These are phyloP conservation scores for Chironomus riparius DNA, from an alignment of 2,888 invertebrate species.

Conservation along the genomic window DNA sequence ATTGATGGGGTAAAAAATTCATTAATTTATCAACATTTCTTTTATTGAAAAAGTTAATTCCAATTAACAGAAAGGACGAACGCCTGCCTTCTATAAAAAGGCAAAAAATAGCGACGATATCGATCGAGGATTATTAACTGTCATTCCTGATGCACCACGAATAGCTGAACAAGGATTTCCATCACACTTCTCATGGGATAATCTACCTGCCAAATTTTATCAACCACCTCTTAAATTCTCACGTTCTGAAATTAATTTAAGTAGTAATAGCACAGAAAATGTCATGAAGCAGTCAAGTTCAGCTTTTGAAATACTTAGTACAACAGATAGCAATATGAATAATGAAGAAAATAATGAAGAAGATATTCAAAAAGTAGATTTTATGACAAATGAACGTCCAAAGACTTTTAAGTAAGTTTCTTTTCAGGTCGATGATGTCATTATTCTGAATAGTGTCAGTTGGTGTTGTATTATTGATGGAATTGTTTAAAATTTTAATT, in stretches of 20 bases:
- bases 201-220: constrained; percentile 42
- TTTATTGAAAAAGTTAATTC: constrained; percentile 26
- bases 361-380: constrained; percentile 43
- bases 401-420: constrained; percentile 6
- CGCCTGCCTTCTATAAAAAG: constrained; percentile 68
- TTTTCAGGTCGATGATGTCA: no score
- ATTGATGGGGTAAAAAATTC: constrained; percentile 61
- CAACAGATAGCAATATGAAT: constrained; percentile 39
- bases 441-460: no score
- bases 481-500: no score
- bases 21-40: not conserved
- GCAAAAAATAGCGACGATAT: constrained; percentile 57
- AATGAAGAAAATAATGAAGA: constrained; percentile 31
- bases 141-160: constrained; percentile 73
- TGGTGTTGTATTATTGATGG: no score
- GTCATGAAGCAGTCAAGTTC: constrained; percentile 42
- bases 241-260: constrained; percentile 17
- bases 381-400: not conserved
- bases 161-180: constrained; percentile 62
- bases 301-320: constrained; percentile 45
- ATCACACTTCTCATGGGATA: constrained; percentile 62
- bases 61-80: constrained; percentile 65
- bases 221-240: not conserved
- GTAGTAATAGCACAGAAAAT: constrained; percentile 32
- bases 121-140: constrained; percentile 59